Evolutionary conservation across 2,113 vertebrate species (phyloP).

Genomic region (Neofelis nebulosa): DNA sequence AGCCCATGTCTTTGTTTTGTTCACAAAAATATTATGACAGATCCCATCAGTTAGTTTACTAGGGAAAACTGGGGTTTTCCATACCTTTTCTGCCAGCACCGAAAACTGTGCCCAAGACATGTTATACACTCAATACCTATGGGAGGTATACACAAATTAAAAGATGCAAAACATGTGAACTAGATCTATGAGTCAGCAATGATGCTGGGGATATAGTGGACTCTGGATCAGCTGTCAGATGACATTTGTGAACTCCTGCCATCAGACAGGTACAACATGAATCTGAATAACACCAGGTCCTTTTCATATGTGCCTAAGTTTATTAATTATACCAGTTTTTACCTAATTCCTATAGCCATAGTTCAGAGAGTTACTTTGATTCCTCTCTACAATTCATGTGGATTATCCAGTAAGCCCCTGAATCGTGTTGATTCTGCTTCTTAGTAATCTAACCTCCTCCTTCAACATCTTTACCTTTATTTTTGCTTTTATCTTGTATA

Average conservation of each 20-base stretch:
- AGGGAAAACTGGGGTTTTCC: not conserved
- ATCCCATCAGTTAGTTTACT: not conserved
- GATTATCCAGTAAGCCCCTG: not conserved
- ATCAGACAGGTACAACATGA: not conserved
- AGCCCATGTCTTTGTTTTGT: not conserved
- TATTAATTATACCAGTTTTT: not conserved
- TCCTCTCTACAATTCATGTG: not conserved
- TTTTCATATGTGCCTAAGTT: not conserved
- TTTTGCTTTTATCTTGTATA: not conserved
- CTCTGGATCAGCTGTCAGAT: not conserved
- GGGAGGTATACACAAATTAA: not conserved
- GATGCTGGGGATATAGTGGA: not conserved
- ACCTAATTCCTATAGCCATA: not conserved
- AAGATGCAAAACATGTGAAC: not conserved
- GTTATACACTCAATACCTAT: not conserved
- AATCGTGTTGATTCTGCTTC: not conserved
- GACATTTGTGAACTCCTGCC: not conserved
- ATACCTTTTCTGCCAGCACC: not conserved
- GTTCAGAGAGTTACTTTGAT: not conserved
- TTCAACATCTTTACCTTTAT: not conserved
- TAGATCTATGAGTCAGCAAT: not conserved
- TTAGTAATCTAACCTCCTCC: not conserved
- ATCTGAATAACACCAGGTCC: not conserved
- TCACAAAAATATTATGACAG: not conserved
- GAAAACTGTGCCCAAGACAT: not conserved